Evolutionary conservation across 2,113 vertebrate genomes (phyloP), one percentile per base, ranked within the genome.

Genomic region (Mystacornis crossleyi): DNA sequence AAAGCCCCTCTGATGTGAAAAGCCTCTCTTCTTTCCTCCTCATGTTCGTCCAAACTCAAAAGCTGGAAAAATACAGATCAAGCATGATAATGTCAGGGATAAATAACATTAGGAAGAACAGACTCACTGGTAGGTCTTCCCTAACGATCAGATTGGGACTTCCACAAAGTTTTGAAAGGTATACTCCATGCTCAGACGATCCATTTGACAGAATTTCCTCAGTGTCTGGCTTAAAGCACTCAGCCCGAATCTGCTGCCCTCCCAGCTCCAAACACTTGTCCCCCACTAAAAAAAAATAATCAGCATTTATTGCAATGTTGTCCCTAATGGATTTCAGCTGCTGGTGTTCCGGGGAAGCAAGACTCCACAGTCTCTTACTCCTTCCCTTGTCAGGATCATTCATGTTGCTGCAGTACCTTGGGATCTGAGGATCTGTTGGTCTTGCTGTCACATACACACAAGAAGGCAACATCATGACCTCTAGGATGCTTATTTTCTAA

Each of bases 261-360:
- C 43, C 31, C 18, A 62, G 12, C 8, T 10, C 12, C n/a, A 61
- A 31, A 62, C 12, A 17, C 16, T 26, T 48, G 40, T 50, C 4
- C 36, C 57, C n/a, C 26, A 40, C 21, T 31, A 66, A 33, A 8
- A 85, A 67, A 48, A 50, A 17, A 65, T 14, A 6, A 50, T 58
- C 72, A 83, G 21, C 72, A 20, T 69, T 91, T 87, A 57, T 81
- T 61, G 11, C 38, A 60, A 9, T 28, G 40, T 23, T 34, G 10
- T 53, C 77, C 62, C 14, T 66, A 87, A 50, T 26, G 36, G 33
- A 38, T 74, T 87, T 50, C 55, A 85, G 69, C 33, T 94, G 62
- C 57, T 3, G 0, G 0, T 34, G 31, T 28, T 38, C 15, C 0
- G 0, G n/a, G 51, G 69, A 84, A 66, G 38, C 40, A 72, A 26